Evolutionary conservation across 2,797 vertebrate genomes (phyloP).

Genomic region (Perodicticus potto): DNA sequence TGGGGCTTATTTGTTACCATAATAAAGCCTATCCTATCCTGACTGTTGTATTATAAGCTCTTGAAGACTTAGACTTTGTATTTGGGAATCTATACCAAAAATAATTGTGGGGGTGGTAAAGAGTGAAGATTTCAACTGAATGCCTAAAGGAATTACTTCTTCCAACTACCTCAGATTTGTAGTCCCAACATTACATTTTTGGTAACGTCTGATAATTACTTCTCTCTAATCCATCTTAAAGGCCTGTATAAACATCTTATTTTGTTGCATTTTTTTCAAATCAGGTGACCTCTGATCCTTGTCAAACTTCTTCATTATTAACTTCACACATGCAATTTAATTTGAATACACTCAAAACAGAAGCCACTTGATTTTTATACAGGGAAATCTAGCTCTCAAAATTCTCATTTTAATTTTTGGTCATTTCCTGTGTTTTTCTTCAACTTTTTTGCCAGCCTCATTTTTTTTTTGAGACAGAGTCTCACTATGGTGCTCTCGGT

Average conservation of each 20-base stretch:
- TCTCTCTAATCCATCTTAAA: slow-evolving; percentile 28
- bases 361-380: slow-evolving; percentile 26
- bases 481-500: no score
- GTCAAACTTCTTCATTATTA: slow-evolving; percentile 44
- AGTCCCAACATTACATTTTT: background rate
- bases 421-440: slow-evolving; percentile 25
- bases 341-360: slow-evolving; percentile 32
- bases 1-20: background rate
- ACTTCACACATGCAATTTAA: slow-evolving; percentile 40
- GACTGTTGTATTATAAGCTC: background rate
- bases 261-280: slow-evolving; percentile 30
- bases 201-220: slow-evolving; percentile 3
- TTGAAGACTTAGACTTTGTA: slow-evolving; percentile 36
- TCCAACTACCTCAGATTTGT: background rate
- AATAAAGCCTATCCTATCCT: background rate
- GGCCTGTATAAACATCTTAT: background rate
- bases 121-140: slow-evolving; percentile 23
- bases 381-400: background rate
- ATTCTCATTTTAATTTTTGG: slow-evolving; percentile 46
- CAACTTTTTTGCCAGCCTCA: background rate
- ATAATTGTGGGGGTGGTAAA: background rate
- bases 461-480: no score
- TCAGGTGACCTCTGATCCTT: background rate
- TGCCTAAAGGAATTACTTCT: background rate
- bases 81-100: slow-evolving; percentile 38